Evolutionary conservation across 2,797 vertebrate genomes (phyloP), one percentile per base, ranked within the genome.

Genomic region (Acanthurus tractus): DNA sequence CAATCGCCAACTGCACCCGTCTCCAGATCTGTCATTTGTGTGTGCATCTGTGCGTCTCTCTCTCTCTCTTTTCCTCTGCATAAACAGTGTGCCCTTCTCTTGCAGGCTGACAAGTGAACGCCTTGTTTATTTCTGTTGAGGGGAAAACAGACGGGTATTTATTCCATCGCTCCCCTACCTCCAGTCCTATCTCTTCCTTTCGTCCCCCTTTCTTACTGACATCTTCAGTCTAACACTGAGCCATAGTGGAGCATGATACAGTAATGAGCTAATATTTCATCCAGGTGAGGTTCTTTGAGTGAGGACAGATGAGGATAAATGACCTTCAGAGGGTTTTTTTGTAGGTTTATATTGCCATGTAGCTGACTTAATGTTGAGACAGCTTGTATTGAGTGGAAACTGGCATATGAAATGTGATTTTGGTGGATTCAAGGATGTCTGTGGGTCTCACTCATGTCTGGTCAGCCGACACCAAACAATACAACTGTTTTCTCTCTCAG

Each of bases 41-140:
- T 74, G 66, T 71, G 57, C 18, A n/a, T 49, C 22, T 72, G 63
- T 50, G 71, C 72, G 63, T 85, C 72, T 48, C 15, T 75, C 67
- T 63, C 15, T 75, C 1, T 79, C 53, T 89, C 62, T 81, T 78
- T 83, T 67, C 52, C 74, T 53, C 72, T 79, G 83, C 79, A 86
- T 85, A 89, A 87, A 92, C 83, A 86, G 78, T 70, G 81, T 79
- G 76, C 78, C 76, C 78, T 84, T 91, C 49, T 89, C 83, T 81
- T 70, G 74, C 82, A 74, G 83, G 76, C 88, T 90, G 85, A 93
- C 89, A 93, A 93, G 89, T 88, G 86, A 89, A 85, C 34, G 81
- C 87, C 90, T 92, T 93, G 90, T 94, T 92, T 94, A 92, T 93
- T 89, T 89, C 81, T 91, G 86, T 87, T 83, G 81, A 86, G 79